These are phyloP conservation scores for Drosophila limbata DNA, from an alignment of 2,888 invertebrate genomes.

Conservation along the genomic window DNA sequence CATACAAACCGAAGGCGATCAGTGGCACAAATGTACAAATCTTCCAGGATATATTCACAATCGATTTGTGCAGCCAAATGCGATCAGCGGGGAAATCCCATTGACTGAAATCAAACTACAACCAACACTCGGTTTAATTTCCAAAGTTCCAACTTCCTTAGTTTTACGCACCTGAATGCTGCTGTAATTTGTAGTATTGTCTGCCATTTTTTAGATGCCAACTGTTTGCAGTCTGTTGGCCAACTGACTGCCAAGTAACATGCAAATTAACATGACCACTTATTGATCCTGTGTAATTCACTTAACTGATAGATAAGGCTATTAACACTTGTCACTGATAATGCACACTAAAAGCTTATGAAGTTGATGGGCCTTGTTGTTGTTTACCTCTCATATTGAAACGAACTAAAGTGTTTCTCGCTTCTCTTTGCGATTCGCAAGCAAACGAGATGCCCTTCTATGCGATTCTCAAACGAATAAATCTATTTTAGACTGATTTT, in stretches of 20 bases:
- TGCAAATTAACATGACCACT: conserved; percentile 54
- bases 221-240: conserved; percentile 5
- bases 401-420: background rate
- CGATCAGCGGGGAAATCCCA: conserved; percentile 86
- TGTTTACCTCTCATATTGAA: conserved; percentile 19
- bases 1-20: conserved; percentile 88
- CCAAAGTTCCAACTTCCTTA: no score
- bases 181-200: background rate
- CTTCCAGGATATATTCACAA: conserved; percentile 88
- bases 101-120: conserved; percentile 85
- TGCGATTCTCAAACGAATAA: background rate
- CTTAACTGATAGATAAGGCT: conserved; percentile 68
- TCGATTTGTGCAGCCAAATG: conserved; percentile 88
- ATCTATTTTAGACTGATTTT: no score
- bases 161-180: conserved; percentile 37
- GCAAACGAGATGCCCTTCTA: background rate
- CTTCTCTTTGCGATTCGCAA: conserved; percentile 25
- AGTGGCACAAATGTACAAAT: conserved; percentile 87
- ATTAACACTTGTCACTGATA: conserved; percentile 75
- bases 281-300: conserved; percentile 56
- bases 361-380: conserved; percentile 30
- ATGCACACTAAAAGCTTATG: conserved; percentile 60
- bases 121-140: background rate
- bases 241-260: conserved; percentile 43
- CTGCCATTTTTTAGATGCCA: conserved; percentile 41